Conservation (phyloP, 2,797 vertebrate genomes). For the Merluccius polli region DNA sequence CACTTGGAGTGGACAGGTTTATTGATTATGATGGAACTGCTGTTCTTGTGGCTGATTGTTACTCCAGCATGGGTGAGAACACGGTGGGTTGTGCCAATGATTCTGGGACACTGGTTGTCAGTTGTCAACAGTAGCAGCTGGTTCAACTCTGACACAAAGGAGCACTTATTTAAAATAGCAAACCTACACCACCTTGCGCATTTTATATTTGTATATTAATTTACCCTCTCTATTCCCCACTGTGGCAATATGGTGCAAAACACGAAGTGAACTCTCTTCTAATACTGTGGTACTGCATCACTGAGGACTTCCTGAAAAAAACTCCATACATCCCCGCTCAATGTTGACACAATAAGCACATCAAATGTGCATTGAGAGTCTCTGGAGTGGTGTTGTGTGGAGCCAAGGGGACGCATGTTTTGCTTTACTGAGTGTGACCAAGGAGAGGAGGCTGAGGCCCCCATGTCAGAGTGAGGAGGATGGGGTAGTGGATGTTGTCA, state of each 20-base stretch:
- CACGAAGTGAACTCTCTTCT: not conserved
- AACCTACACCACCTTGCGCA: not conserved
- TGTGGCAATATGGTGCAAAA: conserved; percentile 1
- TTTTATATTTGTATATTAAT: not conserved
- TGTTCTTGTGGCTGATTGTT: too few relatives aligned
- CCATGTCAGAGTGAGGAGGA: conserved; percentile 85
- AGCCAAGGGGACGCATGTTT: conserved; percentile 37
- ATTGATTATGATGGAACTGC: too few relatives aligned
- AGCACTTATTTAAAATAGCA: not conserved
- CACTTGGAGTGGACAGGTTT: too few relatives aligned
- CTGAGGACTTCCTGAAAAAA: not conserved
- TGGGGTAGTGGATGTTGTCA: conserved; percentile 93
- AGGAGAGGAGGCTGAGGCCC: conserved; percentile 53
- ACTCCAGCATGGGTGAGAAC: too few relatives aligned
- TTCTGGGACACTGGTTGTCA: not conserved
- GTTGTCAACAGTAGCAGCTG: not conserved
- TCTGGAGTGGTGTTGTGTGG: conserved; percentile 9
- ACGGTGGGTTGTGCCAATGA: not conserved
- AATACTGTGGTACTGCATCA: not conserved
- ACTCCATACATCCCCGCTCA: not conserved
- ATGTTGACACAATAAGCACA: not conserved
- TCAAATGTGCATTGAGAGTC: not conserved
- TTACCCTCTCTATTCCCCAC: not conserved
- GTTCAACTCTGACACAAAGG: not conserved
- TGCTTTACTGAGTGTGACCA: conserved; percentile 50